Percentiles rank a stretch among this genome's conserved stretches.
Evolutionary conservation across 2,113 vertebrate genomes (phyloP).

Genomic region (Prietella phreatophila): DNA sequence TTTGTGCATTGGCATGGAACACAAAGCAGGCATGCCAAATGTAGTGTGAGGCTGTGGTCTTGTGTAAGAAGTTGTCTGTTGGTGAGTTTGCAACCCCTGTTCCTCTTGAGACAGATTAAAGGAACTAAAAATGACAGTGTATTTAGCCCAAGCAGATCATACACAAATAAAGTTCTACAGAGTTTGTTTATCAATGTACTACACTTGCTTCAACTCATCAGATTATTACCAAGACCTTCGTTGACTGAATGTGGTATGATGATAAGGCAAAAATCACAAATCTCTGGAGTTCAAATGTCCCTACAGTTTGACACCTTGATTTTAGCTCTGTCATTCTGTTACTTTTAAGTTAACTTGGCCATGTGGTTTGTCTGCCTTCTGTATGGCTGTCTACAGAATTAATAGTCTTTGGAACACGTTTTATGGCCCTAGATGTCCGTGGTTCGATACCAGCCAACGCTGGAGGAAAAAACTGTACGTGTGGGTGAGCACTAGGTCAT

Average conservation of each 20-base stretch:
- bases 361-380: neutral
- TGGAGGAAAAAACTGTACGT: neutral
- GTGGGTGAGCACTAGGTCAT: neutral
- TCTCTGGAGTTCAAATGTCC: neutral
- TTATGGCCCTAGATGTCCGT: neutral
- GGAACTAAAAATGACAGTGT: neutral
- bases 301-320: neutral
- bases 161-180: neutral
- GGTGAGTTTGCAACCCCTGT: neutral
- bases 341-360: neutral
- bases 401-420: neutral
- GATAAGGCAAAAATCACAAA: neutral
- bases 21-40: neutral
- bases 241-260: neutral
- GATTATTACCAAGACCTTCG: neutral
- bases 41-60: neutral
- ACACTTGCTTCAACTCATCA: neutral
- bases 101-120: neutral
- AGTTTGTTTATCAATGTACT: neutral
- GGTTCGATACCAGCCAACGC: neutral
- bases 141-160: neutral
- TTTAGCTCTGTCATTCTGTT: neutral
- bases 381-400: neutral
- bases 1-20: neutral
- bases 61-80: neutral